These are phyloP conservation scores for Remorina albescens DNA, from an alignment of 2,797 vertebrate species.

Conservation along the genomic window DNA sequence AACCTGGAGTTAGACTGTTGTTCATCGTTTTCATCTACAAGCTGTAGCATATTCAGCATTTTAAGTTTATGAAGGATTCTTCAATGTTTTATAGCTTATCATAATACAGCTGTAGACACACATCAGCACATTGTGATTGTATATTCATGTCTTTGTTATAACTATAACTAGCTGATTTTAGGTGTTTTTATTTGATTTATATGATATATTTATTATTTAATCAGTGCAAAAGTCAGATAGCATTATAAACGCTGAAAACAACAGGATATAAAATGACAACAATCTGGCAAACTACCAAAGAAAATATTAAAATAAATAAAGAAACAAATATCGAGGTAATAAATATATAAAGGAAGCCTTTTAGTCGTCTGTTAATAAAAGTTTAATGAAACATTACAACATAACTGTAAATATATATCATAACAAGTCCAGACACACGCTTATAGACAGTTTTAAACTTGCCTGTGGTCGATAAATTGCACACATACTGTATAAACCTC, in stretches of 20 bases:
- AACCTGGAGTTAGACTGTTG: slow-evolving; percentile 39
- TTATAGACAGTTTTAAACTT: neutral
- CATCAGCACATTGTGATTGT: neutral
- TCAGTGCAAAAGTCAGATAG: neutral
- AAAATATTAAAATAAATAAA: no score
- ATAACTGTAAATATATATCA: neutral
- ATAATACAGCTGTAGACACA: slow-evolving; percentile 27
- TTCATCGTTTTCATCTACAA: slow-evolving; percentile 35
- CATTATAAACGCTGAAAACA: neutral
- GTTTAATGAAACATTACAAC: neutral
- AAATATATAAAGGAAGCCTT: neutral
- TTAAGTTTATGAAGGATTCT: slow-evolving; percentile 11
- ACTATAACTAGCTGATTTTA: neutral
- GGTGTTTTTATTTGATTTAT: neutral
- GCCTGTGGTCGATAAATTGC: neutral
- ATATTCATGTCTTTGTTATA: slow-evolving; percentile 4
- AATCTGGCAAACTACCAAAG: neutral
- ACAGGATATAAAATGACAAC: neutral
- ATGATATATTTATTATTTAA: neutral
- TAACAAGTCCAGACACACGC: neutral
- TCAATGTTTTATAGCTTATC: slow-evolving; percentile 15
- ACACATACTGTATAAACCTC: neutral
- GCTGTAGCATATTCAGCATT: slow-evolving; percentile 1
- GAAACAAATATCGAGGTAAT: neutral
- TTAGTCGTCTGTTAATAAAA: neutral